phyloP scores from a whole-genome alignment of 2,797 vertebrate genomes.

The Stomatorhinus walkeri region DNA sequence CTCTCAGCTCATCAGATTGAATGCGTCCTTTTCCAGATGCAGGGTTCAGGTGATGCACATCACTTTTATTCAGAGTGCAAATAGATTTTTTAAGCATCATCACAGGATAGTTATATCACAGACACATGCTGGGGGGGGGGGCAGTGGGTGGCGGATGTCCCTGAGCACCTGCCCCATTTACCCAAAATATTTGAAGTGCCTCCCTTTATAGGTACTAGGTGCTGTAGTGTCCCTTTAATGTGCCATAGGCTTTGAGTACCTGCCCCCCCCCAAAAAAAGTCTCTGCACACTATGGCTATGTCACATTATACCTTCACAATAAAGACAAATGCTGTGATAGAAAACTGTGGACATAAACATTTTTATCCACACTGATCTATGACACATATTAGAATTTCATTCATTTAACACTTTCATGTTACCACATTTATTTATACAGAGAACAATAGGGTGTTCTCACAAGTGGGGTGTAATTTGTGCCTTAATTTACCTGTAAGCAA shows the following conservation, averaged over 20 bases:
- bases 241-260: not conserved
- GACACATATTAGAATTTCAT: not conserved
- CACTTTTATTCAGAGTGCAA: not conserved
- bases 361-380: not conserved
- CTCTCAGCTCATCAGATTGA: not conserved
- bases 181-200: not conserved
- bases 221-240: not conserved
- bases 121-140: not conserved
- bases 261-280: not conserved
- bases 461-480: not conserved
- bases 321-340: not conserved
- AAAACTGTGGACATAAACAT: not conserved
- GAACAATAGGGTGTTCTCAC: not conserved
- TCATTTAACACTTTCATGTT: not conserved
- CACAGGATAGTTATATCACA: not conserved
- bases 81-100: not conserved
- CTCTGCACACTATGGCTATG: not conserved
- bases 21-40: not conserved
- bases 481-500: not conserved
- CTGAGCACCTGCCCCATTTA: not conserved
- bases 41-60: not conserved
- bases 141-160: not conserved
- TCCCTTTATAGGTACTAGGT: not conserved
- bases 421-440: not conserved
- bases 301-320: not conserved